Conservation (phyloP, 2,113 vertebrate species). For the Lichenostomus cassidix region DNA sequence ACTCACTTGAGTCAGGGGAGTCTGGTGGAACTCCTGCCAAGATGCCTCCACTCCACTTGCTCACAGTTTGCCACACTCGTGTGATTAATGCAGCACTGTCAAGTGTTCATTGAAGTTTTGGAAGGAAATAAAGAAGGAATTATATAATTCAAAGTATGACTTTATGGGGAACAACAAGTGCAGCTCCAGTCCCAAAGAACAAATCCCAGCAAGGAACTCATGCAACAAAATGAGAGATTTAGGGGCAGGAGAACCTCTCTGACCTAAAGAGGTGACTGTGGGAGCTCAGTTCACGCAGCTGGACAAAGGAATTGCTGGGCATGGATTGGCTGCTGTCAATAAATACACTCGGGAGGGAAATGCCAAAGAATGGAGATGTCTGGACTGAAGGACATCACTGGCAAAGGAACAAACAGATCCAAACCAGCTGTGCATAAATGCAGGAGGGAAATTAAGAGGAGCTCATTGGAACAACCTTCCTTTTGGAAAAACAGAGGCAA, state of each 20-base stretch:
- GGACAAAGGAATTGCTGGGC: neutral
- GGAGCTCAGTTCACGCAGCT: neutral
- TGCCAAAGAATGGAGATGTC: neutral
- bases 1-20: neutral
- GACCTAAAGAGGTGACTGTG: neutral
- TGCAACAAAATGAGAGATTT: neutral
- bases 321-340: neutral
- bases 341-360: neutral
- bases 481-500: neutral
- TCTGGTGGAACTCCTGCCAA: neutral
- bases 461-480: neutral
- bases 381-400: neutral
- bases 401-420: neutral
- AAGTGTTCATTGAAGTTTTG: neutral
- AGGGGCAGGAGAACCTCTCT: neutral
- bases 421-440: neutral
- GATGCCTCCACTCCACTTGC: neutral
- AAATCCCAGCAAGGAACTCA: rapidly evolving
- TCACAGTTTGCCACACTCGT: neutral
- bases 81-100: neutral
- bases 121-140: neutral
- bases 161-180: neutral
- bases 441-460: neutral
- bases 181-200: neutral
- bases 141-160: neutral